Conservation (phyloP, 1,140 invertebrate genomes). For the Drosophila pachea region DNA sequence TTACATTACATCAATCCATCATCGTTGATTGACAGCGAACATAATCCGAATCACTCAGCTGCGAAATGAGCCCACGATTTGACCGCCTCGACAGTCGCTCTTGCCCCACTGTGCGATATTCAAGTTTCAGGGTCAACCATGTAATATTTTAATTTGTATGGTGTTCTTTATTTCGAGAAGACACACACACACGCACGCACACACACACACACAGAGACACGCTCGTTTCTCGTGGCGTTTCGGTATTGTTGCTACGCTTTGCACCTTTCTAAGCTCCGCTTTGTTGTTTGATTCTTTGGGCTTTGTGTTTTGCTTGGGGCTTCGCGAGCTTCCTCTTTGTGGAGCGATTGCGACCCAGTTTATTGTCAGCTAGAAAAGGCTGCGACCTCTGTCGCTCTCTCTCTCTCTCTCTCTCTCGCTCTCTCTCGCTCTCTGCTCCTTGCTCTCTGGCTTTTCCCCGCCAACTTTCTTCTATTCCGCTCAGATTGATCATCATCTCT, state of each 20-base stretch:
- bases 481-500: too few species aligned
- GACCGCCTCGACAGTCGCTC: neutral
- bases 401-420: conserved; percentile 13
- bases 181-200: too few species aligned
- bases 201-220: conserved; percentile 1
- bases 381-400: too few species aligned
- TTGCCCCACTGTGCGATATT: conserved; percentile 38
- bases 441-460: conserved; percentile 29
- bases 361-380: conserved; percentile 1
- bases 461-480: too few species aligned
- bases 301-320: conserved; percentile 45
- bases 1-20: too few species aligned
- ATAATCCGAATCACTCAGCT: too few species aligned
- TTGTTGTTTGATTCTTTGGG: conserved; percentile 25
- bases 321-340: conserved; percentile 38
- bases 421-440: conserved; percentile 40
- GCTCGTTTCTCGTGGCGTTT: conserved; percentile 35
- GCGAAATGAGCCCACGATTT: too few species aligned
- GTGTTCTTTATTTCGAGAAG: conserved; percentile 55
- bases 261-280: conserved; percentile 42
- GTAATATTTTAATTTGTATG: conserved; percentile 73
- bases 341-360: conserved; percentile 33
- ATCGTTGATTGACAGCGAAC: neutral
- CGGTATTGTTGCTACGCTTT: conserved; percentile 14
- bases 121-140: conserved; percentile 67